Base-by-base conservation (phyloP, 2,888 invertebrate species). In the Amorpha juglandis region DNA sequence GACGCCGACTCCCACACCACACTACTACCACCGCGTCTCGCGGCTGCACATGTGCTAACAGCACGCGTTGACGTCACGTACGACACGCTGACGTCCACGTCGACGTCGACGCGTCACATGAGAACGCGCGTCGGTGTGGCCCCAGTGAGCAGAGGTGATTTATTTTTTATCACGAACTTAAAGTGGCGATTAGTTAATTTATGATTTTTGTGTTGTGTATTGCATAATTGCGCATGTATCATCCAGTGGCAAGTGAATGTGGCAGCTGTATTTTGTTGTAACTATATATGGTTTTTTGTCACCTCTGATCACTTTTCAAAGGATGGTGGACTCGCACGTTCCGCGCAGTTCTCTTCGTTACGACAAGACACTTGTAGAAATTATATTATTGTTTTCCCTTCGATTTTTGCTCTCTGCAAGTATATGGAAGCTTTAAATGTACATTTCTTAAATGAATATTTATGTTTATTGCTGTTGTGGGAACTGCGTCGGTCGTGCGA, bases 401-500 rank as follows among this genome's bases (percentile, higher is more conserved):
- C n/a, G 12, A 11, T 48, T 8, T 55, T 64, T n/a, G 55, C 64
- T 64, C 64, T 64, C 16, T 55, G 33, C 33, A 53, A 55, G n/a
- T 55, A 45, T 53, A 64, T n/a, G 38, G 19, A 63, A 21, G 42
- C 58, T 35, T 53, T 53, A 35, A n/a, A 19, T n/a, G 38, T 38
- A 38, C 12, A 38, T 58, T 58, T 58, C 19, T 38, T 12, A 42
- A 58, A 42, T 42, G 58, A 42, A 38, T 52, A 52, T 45, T 42
- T 21, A 42, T 64, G 19, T 48, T 33, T 48, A n/a, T 6, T 47
- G 9, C n/a, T 16, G 14, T 63, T 48, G n/a, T n/a, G n/a, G 74
- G 73, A 77, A 74, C 79, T 80, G 75, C 79, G 81, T 80, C 74
- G 79, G 70, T 65, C 70, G 72, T 71, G 71, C 70, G 68, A 74